These are phyloP conservation scores for Shinisaurus crocodilurus DNA, from an alignment of 2,113 vertebrate genomes.

Conservation along the genomic window DNA sequence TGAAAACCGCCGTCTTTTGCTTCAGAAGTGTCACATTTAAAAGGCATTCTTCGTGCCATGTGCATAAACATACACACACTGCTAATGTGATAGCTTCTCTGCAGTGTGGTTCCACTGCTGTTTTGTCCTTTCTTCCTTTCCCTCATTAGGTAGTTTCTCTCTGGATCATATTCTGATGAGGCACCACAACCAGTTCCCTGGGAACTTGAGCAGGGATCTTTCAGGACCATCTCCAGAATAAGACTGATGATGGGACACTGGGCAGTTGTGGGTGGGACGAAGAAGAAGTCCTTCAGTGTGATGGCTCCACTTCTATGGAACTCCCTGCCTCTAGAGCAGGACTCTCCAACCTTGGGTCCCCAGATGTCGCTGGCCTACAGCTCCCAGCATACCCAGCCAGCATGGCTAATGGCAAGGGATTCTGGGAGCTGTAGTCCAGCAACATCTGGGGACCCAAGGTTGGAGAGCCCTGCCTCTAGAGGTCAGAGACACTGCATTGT, in stretches of 20 bases:
- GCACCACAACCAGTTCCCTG: neutral
- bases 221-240: neutral
- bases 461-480: too few species aligned
- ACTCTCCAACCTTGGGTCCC: too few species aligned
- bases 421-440: too few species aligned
- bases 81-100: neutral
- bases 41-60: neutral
- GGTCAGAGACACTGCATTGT: too few species aligned
- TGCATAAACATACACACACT: neutral
- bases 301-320: too few species aligned
- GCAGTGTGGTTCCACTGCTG: neutral
- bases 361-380: too few species aligned
- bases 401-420: too few species aligned
- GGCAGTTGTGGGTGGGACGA: too few species aligned
- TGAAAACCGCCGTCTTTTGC: neutral
- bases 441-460: too few species aligned
- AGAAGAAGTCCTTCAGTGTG: neutral
- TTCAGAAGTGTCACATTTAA: neutral
- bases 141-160: neutral
- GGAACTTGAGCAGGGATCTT: neutral
- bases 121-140: neutral
- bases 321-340: too few species aligned
- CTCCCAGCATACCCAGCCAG: too few species aligned
- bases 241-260: neutral
- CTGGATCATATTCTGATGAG: neutral